These are phyloP conservation scores for Eristalinus sepulchralis DNA, from an alignment of 2,888 invertebrate genomes.

Conservation along the genomic window DNA sequence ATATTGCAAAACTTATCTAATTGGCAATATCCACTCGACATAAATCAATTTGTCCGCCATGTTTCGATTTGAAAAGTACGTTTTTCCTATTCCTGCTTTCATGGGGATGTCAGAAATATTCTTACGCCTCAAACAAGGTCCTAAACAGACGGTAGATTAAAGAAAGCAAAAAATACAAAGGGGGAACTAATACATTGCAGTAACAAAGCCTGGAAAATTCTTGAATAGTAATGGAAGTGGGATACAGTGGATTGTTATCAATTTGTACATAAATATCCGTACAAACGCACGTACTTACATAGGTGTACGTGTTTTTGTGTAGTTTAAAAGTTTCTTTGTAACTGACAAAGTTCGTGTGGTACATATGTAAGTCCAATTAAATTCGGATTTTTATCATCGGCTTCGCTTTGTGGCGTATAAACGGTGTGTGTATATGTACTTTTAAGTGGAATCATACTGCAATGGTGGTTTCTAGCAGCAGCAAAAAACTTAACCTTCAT, in stretches of 20 bases:
- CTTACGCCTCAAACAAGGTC: neutral
- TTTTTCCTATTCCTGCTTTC: neutral
- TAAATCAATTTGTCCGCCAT: slow-evolving; percentile 19
- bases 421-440: neutral
- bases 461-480: neutral
- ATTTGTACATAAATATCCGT: neutral
- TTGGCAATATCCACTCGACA: slow-evolving; percentile 22
- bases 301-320: neutral
- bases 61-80: slow-evolving; percentile 12
- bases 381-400: slow-evolving; percentile 9
- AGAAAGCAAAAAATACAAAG: neutral
- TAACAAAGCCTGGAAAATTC: neutral
- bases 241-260: neutral
- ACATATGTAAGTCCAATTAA: slow-evolving; percentile 4
- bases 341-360: slow-evolving; percentile 4
- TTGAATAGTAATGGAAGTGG: neutral
- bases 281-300: neutral
- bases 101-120: neutral
- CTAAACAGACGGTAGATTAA: neutral
- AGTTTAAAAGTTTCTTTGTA: neutral
- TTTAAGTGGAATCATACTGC: neutral
- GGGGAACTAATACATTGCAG: neutral
- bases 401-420: neutral
- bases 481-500: neutral
- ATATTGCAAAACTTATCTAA: slow-evolving; percentile 22